Percentiles rank a stretch among this genome's conserved stretches.
Conservation (phyloP, 2,797 vertebrate genomes). For the Pipistrellus kuhlii region DNA sequence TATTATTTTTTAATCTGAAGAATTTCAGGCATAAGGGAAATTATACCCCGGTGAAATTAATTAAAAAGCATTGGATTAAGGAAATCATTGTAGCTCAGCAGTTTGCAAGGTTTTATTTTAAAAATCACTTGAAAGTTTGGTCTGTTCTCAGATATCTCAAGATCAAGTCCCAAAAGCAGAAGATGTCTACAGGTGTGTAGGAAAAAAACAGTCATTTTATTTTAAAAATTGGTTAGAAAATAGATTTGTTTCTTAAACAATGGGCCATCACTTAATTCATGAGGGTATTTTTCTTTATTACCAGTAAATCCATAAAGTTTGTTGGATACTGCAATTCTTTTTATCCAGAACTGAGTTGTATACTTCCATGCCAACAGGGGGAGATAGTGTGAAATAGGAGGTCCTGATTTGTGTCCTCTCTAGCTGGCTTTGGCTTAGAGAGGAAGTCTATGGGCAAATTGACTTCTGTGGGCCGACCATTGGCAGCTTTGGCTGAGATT, state of each 20-base stretch:
- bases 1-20: neutral
- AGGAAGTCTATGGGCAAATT: constrained; percentile 50
- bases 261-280: neutral
- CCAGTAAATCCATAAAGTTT: neutral
- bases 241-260: neutral
- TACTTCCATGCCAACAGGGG: constrained; percentile 53
- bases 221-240: neutral
- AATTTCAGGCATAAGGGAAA: neutral
- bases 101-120: constrained; percentile 1
- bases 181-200: neutral
- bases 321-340: neutral
- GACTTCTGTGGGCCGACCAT: neutral
- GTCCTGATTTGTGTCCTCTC: constrained; percentile 13
- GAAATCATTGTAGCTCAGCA: neutral
- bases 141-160: neutral
- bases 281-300: neutral
- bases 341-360: neutral
- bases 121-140: constrained; percentile 3
- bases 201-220: constrained; percentile 17
- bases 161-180: neutral
- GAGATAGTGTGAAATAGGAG: constrained; percentile 26
- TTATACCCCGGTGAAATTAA: constrained; percentile 42
- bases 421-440: constrained; percentile 56
- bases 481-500: constrained; percentile 45
- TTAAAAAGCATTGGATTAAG: neutral